Evolutionary conservation across 2,888 invertebrate genomes (phyloP), one percentile per base, ranked within the genome.

Genomic region (Microplitis deprimator): DNA sequence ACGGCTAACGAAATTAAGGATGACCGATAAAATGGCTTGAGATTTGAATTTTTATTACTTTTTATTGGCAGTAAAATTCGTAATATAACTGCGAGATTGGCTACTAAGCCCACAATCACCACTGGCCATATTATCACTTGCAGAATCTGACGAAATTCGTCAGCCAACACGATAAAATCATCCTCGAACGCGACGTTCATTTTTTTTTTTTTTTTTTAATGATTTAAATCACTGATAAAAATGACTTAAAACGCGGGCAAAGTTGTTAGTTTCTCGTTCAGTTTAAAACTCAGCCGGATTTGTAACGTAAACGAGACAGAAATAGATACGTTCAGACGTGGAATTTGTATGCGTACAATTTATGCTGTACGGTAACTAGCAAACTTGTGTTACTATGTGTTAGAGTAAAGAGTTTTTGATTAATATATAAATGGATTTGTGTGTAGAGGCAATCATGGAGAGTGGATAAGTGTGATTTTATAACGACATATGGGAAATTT

Each of bases 71-170:
- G 76, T 74, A 77, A 79, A 29, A 85, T 82, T 6, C 83, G 81
- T 69, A 76, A 78, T 2, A 86, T 20, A 6, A 85, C 84, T 5
- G 80, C 82, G 2, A 82, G 10, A 75, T 86, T 86, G 1, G 81
- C 82, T 16, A 84, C 60, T 4, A 83, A 41, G 20, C 85, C 85
- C 50, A 84, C 39, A 0, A 83, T 77, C 39, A 86, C 79, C 1
- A 82, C 79, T 1, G 85, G 85, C 84, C 85, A 86, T 2, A 85
- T 74, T 6, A 85, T 74, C 6, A 79, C 72, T 79, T 83, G 84
- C 61, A 84, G 84, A 60, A 79, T 65, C 1, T 82, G 68, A 70
- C 85, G 80, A 4, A 77, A 61, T 16, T 77, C 77, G 1, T 71
- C 65, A 1, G 79, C 60, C 62, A 82, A 80, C 6, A 81, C 77